These are phyloP conservation scores for Alosa alosa DNA, from an alignment of 2,113 vertebrate genomes.

Conservation along the genomic window DNA sequence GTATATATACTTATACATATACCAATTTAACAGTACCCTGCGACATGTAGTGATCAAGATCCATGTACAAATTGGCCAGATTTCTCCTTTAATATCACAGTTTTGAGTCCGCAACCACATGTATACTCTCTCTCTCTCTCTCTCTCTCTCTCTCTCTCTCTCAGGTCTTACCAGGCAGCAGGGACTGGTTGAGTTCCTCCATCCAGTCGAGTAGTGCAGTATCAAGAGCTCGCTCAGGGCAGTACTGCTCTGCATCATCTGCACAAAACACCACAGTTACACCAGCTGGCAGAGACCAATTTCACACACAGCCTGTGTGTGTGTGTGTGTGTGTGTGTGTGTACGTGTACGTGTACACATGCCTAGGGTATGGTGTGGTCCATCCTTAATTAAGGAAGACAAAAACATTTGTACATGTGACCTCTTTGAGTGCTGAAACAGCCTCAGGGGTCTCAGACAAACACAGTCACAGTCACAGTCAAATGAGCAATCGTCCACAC, in stretches of 20 bases:
- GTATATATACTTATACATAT: too few relatives aligned
- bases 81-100: too few relatives aligned
- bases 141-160: neutral
- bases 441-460: too few relatives aligned
- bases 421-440: too few relatives aligned
- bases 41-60: too few relatives aligned
- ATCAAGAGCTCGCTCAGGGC: slow-evolving; percentile 75
- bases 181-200: slow-evolving; percentile 76
- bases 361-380: neutral
- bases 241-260: slow-evolving; percentile 71
- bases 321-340: neutral
- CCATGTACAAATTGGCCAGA: too few relatives aligned
- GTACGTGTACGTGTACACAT: neutral
- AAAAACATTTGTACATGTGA: neutral
- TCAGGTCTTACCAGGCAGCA: slow-evolving; percentile 70
- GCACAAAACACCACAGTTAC: slow-evolving; percentile 10
- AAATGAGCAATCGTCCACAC: neutral
- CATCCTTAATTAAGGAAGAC: neutral
- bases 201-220: slow-evolving; percentile 78
- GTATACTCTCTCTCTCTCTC: neutral
- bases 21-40: too few relatives aligned
- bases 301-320: neutral
- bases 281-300: neutral
- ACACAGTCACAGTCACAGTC: neutral
- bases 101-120: neutral